Evolutionary conservation across 1,140 invertebrate genomes (phyloP), one percentile per base, ranked within the genome.

Genomic region (Delia radicum): DNA sequence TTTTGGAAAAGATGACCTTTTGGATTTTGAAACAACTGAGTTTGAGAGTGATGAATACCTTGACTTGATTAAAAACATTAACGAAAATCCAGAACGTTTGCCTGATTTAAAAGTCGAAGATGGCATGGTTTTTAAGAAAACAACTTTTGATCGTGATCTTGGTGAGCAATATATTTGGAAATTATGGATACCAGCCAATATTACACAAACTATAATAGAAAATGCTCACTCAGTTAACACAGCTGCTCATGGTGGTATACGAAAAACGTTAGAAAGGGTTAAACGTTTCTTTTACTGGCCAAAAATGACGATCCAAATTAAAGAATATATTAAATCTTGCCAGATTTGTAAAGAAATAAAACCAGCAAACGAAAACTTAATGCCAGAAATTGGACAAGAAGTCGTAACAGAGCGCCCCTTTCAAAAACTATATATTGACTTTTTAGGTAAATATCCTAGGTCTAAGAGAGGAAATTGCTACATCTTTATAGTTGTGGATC

Each of bases 401-500:
- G 15, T 10, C 3, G 10, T 1, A 15, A 29, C 33, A n/a, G 29
- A 73, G 2, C 10, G 69, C 1, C 33, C 33, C 0, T 73, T 73
- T 21, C 33, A 73, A 24, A 18, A 21, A 6, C 12, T 73, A 12
- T 73, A 18, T 24, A 24, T 73, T 2, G 69, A 73, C 15, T 73
- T 73, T 46, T 13, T 73, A 7, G 69, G 69, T 27, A 33, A 33
- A 13, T 73, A 46, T 12, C 69, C 69, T 12, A 15, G 69, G 1
- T 73, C 69, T 0, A 73, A 73, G n/a, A 13, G 10, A 8, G 69
- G 69, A n/a, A 72, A 73, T 37, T 3, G 18, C 2, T 27, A n/a
- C 15, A 72, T 72, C 10, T 48, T 72, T 13, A 37, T 72, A 12
- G 69, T 72, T 8, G 42, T 72, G 21, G 69, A 72, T 18, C 69